Evolutionary conservation across 2,888 invertebrate species (phyloP).

Genomic region (Glaucopsyche alexis): DNA sequence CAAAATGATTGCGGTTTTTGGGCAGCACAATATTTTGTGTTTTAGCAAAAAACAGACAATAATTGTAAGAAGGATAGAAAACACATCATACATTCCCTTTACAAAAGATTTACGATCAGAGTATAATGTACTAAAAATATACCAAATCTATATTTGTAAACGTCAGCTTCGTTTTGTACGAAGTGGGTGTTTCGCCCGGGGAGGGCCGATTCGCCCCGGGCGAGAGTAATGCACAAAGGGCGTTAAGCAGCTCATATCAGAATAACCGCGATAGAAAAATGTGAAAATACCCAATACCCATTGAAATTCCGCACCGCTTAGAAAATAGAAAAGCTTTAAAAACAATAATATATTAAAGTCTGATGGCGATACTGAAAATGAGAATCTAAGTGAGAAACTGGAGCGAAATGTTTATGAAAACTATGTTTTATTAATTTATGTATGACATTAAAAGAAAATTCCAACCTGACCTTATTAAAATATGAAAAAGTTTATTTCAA

Average conservation of each 20-base stretch:
- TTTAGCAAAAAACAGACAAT: background rate
- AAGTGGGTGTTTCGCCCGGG: conserved; percentile 24
- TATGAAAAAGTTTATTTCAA: background rate
- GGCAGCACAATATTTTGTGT: background rate
- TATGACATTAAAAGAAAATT: background rate
- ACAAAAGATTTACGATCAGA: background rate
- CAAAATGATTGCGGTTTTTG: background rate
- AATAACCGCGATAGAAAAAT: conserved; percentile 54
- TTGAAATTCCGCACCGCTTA: conserved; percentile 14
- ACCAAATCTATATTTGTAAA: conserved; percentile 24
- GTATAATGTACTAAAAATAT: conserved; percentile 1
- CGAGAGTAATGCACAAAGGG: conserved; percentile 67
- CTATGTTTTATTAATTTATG: background rate
- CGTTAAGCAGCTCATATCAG: conserved; percentile 57
- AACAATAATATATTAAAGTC: background rate
- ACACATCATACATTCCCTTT: background rate
- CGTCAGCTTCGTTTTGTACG: conserved; percentile 22
- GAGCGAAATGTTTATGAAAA: background rate
- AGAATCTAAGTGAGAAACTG: background rate
- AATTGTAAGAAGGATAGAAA: background rate
- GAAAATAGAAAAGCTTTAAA: conserved; percentile 17
- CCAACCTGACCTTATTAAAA: conserved; percentile 2
- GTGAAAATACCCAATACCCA: conserved; percentile 40
- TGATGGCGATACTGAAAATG: background rate
- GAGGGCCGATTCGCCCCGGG: conserved; percentile 45